Evolutionary conservation across 2,888 invertebrate genomes (phyloP), one percentile per base, ranked within the genome.

Genomic region (Drosophila affinis): DNA sequence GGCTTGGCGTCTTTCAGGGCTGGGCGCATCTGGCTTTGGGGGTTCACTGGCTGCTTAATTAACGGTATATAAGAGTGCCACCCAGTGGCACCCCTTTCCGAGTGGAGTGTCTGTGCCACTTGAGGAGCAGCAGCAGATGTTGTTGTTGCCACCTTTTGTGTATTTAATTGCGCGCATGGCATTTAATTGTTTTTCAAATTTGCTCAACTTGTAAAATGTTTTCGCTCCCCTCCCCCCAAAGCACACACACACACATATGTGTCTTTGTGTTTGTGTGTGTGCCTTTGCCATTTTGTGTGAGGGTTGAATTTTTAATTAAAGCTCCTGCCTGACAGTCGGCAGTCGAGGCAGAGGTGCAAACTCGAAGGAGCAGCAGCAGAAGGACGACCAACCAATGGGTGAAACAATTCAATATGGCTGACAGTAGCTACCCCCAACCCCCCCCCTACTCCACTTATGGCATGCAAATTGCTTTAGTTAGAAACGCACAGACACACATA

Each of bases 131-230:
- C 53, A 32, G 54, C 57, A 62, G 70, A 32, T 65, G 67, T 59
- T 65, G 71, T 71, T 81, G 87, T 89, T 89, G 89, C 89, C 90
- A 90, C 91, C 90, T 90, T 83, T 89, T 89, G 87, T 89, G 90
- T 84, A 89, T 84, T 90, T 90, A 90, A 90, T 91, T 90, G 91
- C 87, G 90, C 91, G 89, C 90, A 90, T 90, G 90, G 88, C 89
- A 91, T 91, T 90, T 90, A 90, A 90, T 90, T 91, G 91, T 91
- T 90, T 90, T 90, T 90, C 88, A 89, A 89, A 89, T 86, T 86
- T 87, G 85, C 87, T 88, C 85, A 75, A 88, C 75, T 79, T 85
- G 89, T 87, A 87, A 86, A 88, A 76, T 80, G 79, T 81, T 70
- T 80, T 7, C 9, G 75, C 81, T n/a, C 3, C 24, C 14, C 14